Evolutionary conservation across 2,888 invertebrate species (phyloP).

Genomic region (Rhodophaea formosa): DNA sequence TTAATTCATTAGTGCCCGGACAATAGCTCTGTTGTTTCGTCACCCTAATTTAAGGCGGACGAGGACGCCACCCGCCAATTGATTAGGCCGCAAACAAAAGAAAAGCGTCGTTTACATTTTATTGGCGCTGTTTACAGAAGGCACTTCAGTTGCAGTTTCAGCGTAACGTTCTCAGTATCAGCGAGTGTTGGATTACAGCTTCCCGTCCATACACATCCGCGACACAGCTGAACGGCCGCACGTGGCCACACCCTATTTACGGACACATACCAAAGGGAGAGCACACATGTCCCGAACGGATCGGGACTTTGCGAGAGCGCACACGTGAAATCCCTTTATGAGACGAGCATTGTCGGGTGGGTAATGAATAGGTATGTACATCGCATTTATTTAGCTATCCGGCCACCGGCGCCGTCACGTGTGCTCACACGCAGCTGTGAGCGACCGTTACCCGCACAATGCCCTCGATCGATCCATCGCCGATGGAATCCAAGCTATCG

Average conservation of each 20-base stretch:
- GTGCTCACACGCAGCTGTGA: conserved; percentile 77
- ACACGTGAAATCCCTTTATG: conserved; percentile 81
- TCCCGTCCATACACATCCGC: conserved; percentile 78
- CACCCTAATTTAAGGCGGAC: conserved; percentile 43
- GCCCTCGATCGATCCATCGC: conserved; percentile 77
- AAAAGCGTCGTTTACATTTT: conserved; percentile 19
- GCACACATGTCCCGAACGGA: conserved; percentile 79
- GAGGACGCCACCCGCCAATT: conserved; percentile 26
- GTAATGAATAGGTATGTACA: conserved; percentile 77
- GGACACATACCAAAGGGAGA: conserved; percentile 77
- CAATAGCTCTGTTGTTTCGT: conserved; percentile 59
- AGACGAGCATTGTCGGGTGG: conserved; percentile 73
- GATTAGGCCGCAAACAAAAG: conserved; percentile 19
- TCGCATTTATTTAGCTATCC: conserved; percentile 80
- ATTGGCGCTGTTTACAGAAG: conserved; percentile 33
- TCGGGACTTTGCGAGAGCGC: conserved; percentile 76
- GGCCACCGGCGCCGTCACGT: conserved; percentile 76
- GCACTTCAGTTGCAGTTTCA: conserved; percentile 46
- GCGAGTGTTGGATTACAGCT: conserved; percentile 76
- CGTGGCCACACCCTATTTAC: conserved; percentile 81
- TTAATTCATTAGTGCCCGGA: conserved; percentile 72
- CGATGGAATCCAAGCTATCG: conserved; percentile 72
- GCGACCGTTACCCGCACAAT: conserved; percentile 80
- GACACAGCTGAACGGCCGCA: conserved; percentile 78
- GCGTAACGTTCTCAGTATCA: conserved; percentile 55